phyloP scores from a whole-genome alignment of 2,888 invertebrate species.

The Eupithecia centaureata region DNA sequence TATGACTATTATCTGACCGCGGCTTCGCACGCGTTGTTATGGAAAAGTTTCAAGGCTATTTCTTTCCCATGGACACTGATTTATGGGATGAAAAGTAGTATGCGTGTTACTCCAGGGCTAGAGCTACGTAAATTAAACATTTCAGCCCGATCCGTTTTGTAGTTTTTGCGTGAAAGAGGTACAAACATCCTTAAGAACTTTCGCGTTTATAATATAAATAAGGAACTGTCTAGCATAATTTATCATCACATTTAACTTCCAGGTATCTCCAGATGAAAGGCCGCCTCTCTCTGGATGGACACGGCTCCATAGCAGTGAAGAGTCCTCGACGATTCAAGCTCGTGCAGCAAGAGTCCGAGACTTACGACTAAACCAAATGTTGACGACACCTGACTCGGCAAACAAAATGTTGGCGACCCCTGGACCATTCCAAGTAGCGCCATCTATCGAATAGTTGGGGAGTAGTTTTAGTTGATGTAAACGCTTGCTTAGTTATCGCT shows the following conservation, averaged over 20 bases:
- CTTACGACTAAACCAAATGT: conserved; percentile 87
- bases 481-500: conserved; percentile 43
- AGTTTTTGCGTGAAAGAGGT: no score
- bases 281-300: conserved; percentile 87
- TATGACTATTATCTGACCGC: no score
- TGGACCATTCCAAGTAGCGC: conserved; percentile 12
- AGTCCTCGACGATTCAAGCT: conserved; percentile 94
- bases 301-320: conserved; percentile 92
- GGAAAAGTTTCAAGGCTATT: no score
- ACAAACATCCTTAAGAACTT: no score
- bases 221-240: not conserved
- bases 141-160: no score
- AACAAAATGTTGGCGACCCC: not conserved
- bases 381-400: not conserved
- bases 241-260: conserved; percentile 18
- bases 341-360: conserved; percentile 95
- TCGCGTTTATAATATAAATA: no score
- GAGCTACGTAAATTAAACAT: no score
- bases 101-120: no score
- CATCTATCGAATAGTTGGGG: conserved; percentile 24
- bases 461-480: conserved; percentile 30
- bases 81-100: no score
- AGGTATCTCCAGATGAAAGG: conserved; percentile 91
- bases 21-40: no score
- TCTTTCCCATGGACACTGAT: no score